These are phyloP conservation scores for Odontophorus gujanensis DNA, from an alignment of 2,113 vertebrate species.

Conservation along the genomic window DNA sequence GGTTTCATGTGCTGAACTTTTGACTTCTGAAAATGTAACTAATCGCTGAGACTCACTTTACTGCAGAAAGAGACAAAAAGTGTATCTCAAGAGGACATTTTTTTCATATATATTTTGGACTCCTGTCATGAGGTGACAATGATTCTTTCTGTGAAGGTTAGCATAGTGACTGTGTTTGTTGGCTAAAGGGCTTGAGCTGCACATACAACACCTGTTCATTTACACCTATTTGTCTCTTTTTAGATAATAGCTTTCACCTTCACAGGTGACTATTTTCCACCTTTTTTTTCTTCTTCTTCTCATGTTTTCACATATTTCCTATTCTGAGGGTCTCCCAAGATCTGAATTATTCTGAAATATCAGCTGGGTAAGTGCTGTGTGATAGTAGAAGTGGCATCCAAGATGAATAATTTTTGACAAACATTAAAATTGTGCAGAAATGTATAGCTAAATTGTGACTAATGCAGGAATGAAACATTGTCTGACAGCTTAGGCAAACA, in stretches of 20 bases:
- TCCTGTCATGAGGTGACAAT: background rate
- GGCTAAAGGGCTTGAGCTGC: background rate
- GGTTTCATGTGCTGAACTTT: background rate
- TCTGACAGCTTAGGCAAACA: constrained; percentile 21
- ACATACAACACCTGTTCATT: background rate
- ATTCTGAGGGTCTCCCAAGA: background rate
- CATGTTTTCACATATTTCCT: background rate
- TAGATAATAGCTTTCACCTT: background rate
- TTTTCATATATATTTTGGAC: background rate
- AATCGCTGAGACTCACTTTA: background rate
- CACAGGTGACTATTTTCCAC: background rate
- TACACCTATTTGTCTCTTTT: background rate
- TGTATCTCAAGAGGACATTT: background rate
- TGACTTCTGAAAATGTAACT: background rate
- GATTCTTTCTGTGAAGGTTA: background rate
- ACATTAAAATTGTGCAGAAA: constrained; percentile 25
- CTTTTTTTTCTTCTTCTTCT: background rate
- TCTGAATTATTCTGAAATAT: background rate
- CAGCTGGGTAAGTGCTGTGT: background rate
- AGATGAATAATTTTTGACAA: constrained; percentile 46
- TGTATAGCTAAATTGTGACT: constrained; percentile 30
- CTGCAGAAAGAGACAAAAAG: background rate
- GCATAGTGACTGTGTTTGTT: background rate
- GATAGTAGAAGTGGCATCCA: background rate
- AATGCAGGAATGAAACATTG: constrained; percentile 42